Base-by-base conservation (phyloP, 2,797 vertebrate species). In the Aldrovandia affinis region DNA sequence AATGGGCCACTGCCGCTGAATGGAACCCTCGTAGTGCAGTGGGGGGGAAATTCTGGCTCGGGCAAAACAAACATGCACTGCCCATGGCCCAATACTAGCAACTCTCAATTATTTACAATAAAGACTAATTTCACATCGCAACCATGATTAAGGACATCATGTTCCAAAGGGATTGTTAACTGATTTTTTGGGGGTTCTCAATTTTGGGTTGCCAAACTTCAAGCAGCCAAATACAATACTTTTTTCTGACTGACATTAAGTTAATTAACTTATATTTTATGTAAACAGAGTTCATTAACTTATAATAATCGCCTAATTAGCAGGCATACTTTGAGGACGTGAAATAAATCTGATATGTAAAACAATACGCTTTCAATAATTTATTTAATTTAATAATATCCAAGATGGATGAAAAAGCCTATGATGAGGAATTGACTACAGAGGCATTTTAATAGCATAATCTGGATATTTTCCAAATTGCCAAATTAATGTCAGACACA, bases 381-480 rank as follows among this genome's bases (percentile, higher is more conserved):
- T 75, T 70, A 70, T 36, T 70, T 70, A n/a, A 0, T 50, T 36
- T 44, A n/a, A 36, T 18, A 39, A 22, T 36, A 75, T 42, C 39
- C 36, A 15, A 22, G 39, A 44, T 10, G 36, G 36, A 75, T 20
- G 22, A 1, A 75, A 2, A 4, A 44, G 36, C 36, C 70, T 30
- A 9, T 8, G 30, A 7, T 63, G 25, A n/a, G 25, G 33, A 70
- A 33, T 5, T 3, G 33, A 70, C 30, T 33, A 28, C n/a, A 68
- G 14, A 70, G n/a, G 12, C 65, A 33, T 75, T 36, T 22, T 42
- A 20, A 22, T 2, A 28, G 61, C 25, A n/a, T 30, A n/a, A 3
- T 44, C 20, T 20, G 70, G 36, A 42, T 44, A 25, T 75, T 75
- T 75, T 75, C 70, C 70, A 75, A 75, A 75, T 36, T n/a, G 70